Evolutionary conservation across 2,797 vertebrate genomes (phyloP).

Genomic region (Labeo calbasu): DNA sequence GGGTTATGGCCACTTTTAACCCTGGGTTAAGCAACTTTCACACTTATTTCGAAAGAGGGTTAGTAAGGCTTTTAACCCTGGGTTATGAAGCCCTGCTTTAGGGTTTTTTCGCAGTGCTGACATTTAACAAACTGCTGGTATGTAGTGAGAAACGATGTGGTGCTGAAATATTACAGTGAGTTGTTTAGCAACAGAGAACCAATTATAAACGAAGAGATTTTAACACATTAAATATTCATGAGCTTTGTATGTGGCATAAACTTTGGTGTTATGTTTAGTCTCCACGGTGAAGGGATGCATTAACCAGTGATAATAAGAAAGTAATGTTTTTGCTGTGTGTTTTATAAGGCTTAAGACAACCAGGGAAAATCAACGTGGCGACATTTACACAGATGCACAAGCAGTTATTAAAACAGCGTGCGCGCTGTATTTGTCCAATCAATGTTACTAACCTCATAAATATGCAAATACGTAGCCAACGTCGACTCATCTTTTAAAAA

Average conservation of each 20-base stretch:
- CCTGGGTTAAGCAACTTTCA: slow-evolving; percentile 26
- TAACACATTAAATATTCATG: slow-evolving; percentile 9
- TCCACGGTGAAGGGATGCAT: not conserved
- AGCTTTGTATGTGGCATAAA: slow-evolving; percentile 9
- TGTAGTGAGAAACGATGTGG: not conserved
- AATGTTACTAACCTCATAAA: slow-evolving; percentile 6
- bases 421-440: not conserved
- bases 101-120: not conserved
- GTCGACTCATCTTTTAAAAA: not conserved
- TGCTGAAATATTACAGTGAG: not conserved
- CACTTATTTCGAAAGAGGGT: slow-evolving; percentile 15
- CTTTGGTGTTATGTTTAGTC: not conserved
- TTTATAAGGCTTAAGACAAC: not conserved
- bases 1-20: slow-evolving; percentile 28
- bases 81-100: not conserved
- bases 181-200: slow-evolving; percentile 20
- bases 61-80: slow-evolving; percentile 23
- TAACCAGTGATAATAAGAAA: not conserved
- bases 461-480: not conserved
- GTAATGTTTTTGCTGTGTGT: slow-evolving; percentile 1
- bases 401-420: not conserved
- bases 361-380: not conserved
- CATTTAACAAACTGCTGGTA: not conserved
- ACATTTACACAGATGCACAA: not conserved
- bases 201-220: too few species aligned